These are phyloP conservation scores for Orgyia antiqua DNA, from an alignment of 2,888 invertebrate species.

Conservation along the genomic window DNA sequence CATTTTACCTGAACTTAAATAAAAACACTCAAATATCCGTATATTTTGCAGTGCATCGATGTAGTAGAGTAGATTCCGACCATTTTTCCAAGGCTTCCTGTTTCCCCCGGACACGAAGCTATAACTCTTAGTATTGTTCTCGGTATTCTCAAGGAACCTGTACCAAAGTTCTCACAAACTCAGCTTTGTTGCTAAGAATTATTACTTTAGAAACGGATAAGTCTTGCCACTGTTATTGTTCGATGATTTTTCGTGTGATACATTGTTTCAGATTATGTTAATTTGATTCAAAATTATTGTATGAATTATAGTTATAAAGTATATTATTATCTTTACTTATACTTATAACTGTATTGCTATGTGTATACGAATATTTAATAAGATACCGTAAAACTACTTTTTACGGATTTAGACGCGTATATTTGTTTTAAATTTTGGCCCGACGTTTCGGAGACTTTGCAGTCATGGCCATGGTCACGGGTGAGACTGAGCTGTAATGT, in stretches of 20 bases:
- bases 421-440: no score
- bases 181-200: conserved; percentile 49
- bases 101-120: conserved; percentile 43
- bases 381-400: no score
- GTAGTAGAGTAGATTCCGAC: conserved; percentile 17
- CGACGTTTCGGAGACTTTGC: no score
- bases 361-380: no score
- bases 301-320: background rate
- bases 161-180: conserved; percentile 33
- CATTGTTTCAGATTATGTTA: conserved; percentile 17
- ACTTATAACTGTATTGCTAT: no score
- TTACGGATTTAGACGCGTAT: no score
- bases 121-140: conserved; percentile 59
- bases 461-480: no score
- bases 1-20: no score
- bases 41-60: no score
- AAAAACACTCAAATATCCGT: no score
- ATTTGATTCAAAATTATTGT: conserved; percentile 2
- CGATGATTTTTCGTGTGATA: conserved; percentile 39
- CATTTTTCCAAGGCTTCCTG: conserved; percentile 45
- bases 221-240: conserved; percentile 44
- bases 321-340: no score
- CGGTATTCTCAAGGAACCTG: conserved; percentile 42
- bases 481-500: no score
- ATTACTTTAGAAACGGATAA: conserved; percentile 46